Percentiles rank a stretch among this genome's conserved stretches.
Evolutionary conservation across 1,140 invertebrate species (phyloP).

Genomic region (Glossosoma conforme): DNA sequence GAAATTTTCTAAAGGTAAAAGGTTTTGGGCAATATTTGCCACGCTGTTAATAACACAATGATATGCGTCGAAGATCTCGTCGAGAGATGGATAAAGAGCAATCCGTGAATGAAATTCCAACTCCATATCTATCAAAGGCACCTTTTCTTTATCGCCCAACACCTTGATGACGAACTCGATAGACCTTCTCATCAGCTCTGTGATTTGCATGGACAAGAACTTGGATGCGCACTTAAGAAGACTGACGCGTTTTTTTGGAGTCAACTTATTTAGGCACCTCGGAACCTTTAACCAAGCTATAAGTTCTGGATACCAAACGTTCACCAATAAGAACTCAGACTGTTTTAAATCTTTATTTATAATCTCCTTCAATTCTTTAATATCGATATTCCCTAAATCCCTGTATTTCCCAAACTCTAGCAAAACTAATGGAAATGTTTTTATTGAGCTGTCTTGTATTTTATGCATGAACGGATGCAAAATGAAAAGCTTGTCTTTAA

Average conservation of each 20-base stretch:
- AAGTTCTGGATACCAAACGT: slow-evolving; percentile 45
- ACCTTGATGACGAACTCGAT: slow-evolving; percentile 42
- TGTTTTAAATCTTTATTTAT: slow-evolving; percentile 46
- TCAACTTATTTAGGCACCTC: slow-evolving; percentile 40
- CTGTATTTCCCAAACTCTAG: slow-evolving; percentile 53
- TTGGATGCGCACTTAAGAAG: slow-evolving; percentile 44
- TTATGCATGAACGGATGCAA: slow-evolving; percentile 59
- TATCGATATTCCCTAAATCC: slow-evolving; percentile 39
- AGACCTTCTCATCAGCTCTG: slow-evolving; percentile 47
- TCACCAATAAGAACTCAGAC: slow-evolving; percentile 44
- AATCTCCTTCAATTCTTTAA: slow-evolving; percentile 44
- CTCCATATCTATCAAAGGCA: slow-evolving; percentile 41
- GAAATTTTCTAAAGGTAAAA: slow-evolving; percentile 48
- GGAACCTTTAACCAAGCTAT: slow-evolving; percentile 45
- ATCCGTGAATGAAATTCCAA: slow-evolving; percentile 49
- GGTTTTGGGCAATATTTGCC: slow-evolving; percentile 43
- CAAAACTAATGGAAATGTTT: slow-evolving; percentile 50
- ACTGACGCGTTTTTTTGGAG: slow-evolving; percentile 36
- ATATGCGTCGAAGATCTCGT: slow-evolving; percentile 43
- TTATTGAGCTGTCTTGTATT: slow-evolving; percentile 52
- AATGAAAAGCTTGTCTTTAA: slow-evolving; percentile 52
- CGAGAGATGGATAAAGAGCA: slow-evolving; percentile 42
- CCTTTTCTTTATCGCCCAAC: slow-evolving; percentile 37
- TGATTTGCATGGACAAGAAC: slow-evolving; percentile 48
- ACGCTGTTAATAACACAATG: slow-evolving; percentile 45